Base-by-base conservation (phyloP, 2,113 vertebrate genomes). In the Empidonax traillii region DNA sequence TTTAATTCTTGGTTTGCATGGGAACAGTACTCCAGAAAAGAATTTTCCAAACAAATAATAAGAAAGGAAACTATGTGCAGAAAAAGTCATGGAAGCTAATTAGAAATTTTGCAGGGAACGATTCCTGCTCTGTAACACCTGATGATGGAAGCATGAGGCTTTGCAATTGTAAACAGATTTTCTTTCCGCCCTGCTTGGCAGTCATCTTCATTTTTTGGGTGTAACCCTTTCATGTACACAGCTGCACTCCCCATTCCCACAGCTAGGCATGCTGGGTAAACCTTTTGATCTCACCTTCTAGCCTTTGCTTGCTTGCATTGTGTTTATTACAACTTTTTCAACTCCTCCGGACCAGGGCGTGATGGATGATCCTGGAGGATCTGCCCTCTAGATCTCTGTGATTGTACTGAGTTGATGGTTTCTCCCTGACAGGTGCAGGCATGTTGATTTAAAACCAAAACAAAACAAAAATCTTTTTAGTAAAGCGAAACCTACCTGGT, bases 401-500 rank as follows among this genome's bases (percentile, higher is more conserved):
- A 97, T 95, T 94, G 85, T 68, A 75, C 67, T 4, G 43, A 80
- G 72, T 58, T 91, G 94, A 95, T 96, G 91, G 92, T 96, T 97
- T 96, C 93, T 95, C 71, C 76, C 87, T 94, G 66, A 67, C 91
- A 96, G 94, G 97, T 94, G 96, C 83, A 95, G 94, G 87, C 97
- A 94, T 41, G 92, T 84, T 68, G 63, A 79, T 79, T 59, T 87
- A 69, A 92, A 90, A 88, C 62, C 93, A 94, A 95, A 95, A 0
- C 87, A 94, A 94, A 94, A 66, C 62, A 74, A 79, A 87, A 87
- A 69, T 68, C 74, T 18, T 92, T 92, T 77, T 33, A 76, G 85
- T 63, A 75, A 96, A 95, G 74, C 28, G 35, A 96, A 97, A 94
- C 92, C 73, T 72, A 10, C 21, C 11, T 28, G 47, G 16, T 66